phyloP scores from a whole-genome alignment of 2,888 invertebrate genomes.

The Sarcophaga subvicina region DNA sequence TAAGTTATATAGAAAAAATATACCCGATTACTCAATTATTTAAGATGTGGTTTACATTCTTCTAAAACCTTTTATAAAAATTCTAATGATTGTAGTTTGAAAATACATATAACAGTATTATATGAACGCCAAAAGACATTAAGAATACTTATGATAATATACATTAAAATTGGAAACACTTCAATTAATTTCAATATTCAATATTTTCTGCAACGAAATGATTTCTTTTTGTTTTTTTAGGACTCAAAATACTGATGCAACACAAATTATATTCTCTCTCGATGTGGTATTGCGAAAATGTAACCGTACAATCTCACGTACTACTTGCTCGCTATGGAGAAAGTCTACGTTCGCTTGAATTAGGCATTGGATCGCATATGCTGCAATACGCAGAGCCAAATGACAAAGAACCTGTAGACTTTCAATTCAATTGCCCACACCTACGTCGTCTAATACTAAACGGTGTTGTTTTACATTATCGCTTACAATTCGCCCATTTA shows the following conservation, averaged over 20 bases:
- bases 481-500: constrained; percentile 78
- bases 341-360: constrained; percentile 87
- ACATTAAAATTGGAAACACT: too few relatives aligned
- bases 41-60: background rate
- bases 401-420: constrained; percentile 84
- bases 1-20: too few relatives aligned
- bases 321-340: constrained; percentile 87
- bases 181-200: too few relatives aligned
- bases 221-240: constrained; percentile 64
- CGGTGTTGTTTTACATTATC: constrained; percentile 80
- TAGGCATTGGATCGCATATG: constrained; percentile 87
- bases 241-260: constrained; percentile 86
- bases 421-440: constrained; percentile 82
- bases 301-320: constrained; percentile 86
- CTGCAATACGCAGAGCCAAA: constrained; percentile 83
- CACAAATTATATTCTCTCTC: constrained; percentile 90
- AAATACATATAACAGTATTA: too few relatives aligned
- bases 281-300: constrained; percentile 87
- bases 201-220: background rate
- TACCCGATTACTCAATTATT: background rate
- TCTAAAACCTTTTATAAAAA: background rate
- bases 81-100: constrained; percentile 1
- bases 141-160: too few relatives aligned
- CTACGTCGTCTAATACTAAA: constrained; percentile 80
- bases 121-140: too few relatives aligned